A percentile compares a stretch with the other conserved stretches of the same genome.
phyloP scores from a whole-genome alignment of 2,797 vertebrate species.

The Limosa lapponica region DNA sequence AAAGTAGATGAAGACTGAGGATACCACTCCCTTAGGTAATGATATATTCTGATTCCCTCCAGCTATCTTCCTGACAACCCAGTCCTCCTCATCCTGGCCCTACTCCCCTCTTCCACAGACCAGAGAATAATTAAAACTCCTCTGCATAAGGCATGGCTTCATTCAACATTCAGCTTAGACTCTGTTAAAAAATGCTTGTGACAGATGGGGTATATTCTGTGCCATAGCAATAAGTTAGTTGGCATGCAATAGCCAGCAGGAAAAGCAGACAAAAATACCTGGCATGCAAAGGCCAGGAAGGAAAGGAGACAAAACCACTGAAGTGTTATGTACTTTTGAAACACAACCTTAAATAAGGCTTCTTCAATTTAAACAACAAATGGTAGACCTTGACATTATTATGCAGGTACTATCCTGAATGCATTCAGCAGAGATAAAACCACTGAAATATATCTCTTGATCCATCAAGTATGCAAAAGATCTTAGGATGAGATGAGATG shows the following conservation, averaged over 20 bases:
- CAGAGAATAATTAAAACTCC: constrained; percentile 65
- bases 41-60: constrained; percentile 73
- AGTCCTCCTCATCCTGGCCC: constrained; percentile 40
- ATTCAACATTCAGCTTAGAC: constrained; percentile 64
- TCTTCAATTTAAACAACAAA: neutral
- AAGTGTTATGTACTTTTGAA: neutral
- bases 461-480: neutral
- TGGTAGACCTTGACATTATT: neutral
- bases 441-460: neutral
- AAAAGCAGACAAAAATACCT: constrained; percentile 49
- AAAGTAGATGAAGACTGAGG: constrained; percentile 73
- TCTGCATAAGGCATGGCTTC: constrained; percentile 50
- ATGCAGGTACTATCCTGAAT: neutral
- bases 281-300: neutral
- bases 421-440: neutral
- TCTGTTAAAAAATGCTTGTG: constrained; percentile 66
- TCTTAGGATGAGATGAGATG: neutral
- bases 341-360: neutral
- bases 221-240: constrained; percentile 44
- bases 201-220: constrained; percentile 50
- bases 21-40: constrained; percentile 65
- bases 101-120: constrained; percentile 42
- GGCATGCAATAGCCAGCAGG: constrained; percentile 8
- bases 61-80: constrained; percentile 68
- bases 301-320: neutral